phyloP scores from a whole-genome alignment of 2,888 invertebrate species.

The Allacma fusca region DNA sequence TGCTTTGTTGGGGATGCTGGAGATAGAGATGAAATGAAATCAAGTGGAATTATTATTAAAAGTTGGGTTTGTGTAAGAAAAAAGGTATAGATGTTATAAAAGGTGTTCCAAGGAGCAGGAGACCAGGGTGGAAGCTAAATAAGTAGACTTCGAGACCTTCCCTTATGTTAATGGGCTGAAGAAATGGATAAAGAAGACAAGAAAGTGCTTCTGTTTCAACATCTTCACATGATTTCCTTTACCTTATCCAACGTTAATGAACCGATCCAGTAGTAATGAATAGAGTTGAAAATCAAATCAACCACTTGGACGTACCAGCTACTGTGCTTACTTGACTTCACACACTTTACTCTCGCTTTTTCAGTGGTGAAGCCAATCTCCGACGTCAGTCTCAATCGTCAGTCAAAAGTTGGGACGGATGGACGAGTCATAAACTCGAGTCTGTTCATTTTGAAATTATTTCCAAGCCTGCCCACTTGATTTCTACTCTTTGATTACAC shows the following conservation, averaged over 20 bases:
- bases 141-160: conserved; percentile 3
- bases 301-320: conserved; percentile 18
- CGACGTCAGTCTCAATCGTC: conserved; percentile 39
- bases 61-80: not conserved
- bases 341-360: not conserved
- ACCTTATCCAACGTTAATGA: conserved; percentile 41
- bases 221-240: conserved; percentile 30
- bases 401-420: conserved; percentile 16
- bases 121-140: not conserved
- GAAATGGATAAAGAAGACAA: conserved; percentile 26
- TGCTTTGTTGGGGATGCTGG: not conserved
- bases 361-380: not conserved
- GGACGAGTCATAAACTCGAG: conserved; percentile 11
- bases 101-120: not conserved
- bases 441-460: conserved; percentile 39
- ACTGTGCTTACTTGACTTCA: conserved; percentile 10
- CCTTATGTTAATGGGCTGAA: conserved; percentile 29
- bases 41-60: not conserved
- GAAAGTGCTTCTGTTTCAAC: conserved; percentile 42
- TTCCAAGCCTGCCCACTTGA: conserved; percentile 39
- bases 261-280: conserved; percentile 41
- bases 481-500: conserved; percentile 43
- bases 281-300: conserved; percentile 40
- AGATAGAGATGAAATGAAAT: not conserved
- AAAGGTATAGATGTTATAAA: not conserved